phyloP scores from a whole-genome alignment of 2,113 vertebrate species.

The Polypterus bichir region DNA sequence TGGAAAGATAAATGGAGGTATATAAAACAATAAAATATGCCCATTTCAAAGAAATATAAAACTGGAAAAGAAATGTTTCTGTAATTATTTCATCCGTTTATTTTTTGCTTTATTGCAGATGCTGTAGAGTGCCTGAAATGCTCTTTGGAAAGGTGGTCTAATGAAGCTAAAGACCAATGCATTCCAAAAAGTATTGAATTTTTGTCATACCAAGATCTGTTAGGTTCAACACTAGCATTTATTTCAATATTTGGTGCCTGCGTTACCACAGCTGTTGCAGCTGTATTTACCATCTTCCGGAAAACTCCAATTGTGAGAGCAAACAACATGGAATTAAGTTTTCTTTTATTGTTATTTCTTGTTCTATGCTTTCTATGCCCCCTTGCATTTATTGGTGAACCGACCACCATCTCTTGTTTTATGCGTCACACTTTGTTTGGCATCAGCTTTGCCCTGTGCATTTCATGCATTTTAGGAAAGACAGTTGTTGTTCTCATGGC shows the following conservation, averaged over 20 bases:
- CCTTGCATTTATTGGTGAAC: conserved; percentile 9
- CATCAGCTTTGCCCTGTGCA: conserved; percentile 42
- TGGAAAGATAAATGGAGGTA: too few relatives aligned
- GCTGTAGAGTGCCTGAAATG: conserved; percentile 3
- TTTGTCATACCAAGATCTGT: not conserved
- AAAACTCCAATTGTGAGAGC: conserved; percentile 7
- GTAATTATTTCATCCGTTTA: too few relatives aligned
- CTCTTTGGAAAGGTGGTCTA: not conserved
- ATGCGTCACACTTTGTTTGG: conserved; percentile 43
- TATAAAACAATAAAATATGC: too few relatives aligned
- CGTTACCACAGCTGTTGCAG: not conserved
- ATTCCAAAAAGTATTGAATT: conserved; percentile 4
- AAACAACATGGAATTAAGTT: conserved; percentile 10
- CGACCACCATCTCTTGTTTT: conserved; percentile 33
- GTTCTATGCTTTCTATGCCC: conserved; percentile 10
- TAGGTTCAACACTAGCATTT: not conserved
- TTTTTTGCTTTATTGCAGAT: not conserved
- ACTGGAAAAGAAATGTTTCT: too few relatives aligned
- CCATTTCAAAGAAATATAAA: too few relatives aligned
- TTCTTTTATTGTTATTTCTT: conserved; percentile 3
- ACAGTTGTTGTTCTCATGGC: conserved; percentile 45
- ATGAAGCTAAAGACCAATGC: not conserved
- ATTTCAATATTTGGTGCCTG: not conserved
- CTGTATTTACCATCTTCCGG: conserved; percentile 2
- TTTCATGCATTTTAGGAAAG: conserved; percentile 47